Percentiles rank a stretch among this genome's conserved stretches.
These are phyloP conservation scores for Carassius auratus DNA, from an alignment of 2,113 vertebrate species.

Conservation along the genomic window DNA sequence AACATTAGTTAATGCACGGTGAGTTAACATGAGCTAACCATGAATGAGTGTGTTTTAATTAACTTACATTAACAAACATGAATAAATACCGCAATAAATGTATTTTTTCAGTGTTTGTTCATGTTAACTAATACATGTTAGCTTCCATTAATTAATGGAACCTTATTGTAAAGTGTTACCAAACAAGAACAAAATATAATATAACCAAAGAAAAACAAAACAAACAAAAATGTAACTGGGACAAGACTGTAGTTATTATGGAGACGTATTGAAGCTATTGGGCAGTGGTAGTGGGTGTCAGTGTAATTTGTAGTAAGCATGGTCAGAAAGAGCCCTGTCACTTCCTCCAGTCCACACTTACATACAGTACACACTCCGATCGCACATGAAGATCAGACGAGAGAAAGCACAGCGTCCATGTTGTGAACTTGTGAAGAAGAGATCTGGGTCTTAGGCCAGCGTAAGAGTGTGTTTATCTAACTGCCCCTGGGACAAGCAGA, in stretches of 20 bases:
- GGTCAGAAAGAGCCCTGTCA: neutral
- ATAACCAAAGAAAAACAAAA: too few relatives aligned
- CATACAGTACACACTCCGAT: slow-evolving; percentile 29
- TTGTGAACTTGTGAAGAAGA: slow-evolving; percentile 52
- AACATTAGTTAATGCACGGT: too few relatives aligned
- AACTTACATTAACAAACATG: too few relatives aligned
- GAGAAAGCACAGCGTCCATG: slow-evolving; percentile 46
- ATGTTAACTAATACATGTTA: too few relatives aligned
- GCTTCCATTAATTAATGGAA: too few relatives aligned
- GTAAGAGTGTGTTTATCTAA: slow-evolving; percentile 54
- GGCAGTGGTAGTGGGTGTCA: neutral
- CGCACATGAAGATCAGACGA: slow-evolving; percentile 52
- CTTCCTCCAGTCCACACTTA: slow-evolving; percentile 35
- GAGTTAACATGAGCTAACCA: too few relatives aligned
- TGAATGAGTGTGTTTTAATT: too few relatives aligned
- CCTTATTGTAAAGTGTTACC: too few relatives aligned
- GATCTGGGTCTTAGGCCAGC: slow-evolving; percentile 34
- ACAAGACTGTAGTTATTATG: neutral
- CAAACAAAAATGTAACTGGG: neutral
- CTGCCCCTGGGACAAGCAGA: slow-evolving; percentile 57
- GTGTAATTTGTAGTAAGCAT: slow-evolving; percentile 5
- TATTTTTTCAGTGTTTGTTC: too few relatives aligned
- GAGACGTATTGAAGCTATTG: neutral
- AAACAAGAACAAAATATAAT: too few relatives aligned
- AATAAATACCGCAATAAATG: too few relatives aligned